These are phyloP conservation scores for Edolisoma coerulescens DNA, from an alignment of 2,113 vertebrate species.

Conservation along the genomic window DNA sequence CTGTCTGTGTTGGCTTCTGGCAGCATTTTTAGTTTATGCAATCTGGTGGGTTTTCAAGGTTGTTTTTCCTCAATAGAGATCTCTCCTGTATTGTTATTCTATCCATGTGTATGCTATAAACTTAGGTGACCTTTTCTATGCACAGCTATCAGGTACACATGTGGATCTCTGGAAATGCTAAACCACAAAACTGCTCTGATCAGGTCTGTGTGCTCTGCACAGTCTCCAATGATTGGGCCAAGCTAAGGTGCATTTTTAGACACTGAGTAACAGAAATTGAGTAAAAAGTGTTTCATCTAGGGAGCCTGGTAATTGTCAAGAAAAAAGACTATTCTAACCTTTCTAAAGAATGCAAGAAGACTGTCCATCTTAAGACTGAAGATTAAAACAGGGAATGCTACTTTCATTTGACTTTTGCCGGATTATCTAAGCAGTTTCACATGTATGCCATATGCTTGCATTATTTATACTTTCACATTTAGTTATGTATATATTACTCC, in stretches of 20 bases:
- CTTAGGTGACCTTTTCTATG: not conserved
- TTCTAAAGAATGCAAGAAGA: not conserved
- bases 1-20: not conserved
- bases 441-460: not conserved
- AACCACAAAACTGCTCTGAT: slow-evolving; percentile 15
- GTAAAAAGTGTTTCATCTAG: not conserved
- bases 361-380: not conserved
- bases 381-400: not conserved
- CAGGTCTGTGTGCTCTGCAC: not conserved
- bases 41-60: slow-evolving; percentile 6
- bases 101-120: not conserved
- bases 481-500: not conserved
- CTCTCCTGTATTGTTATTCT: not conserved
- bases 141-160: not conserved
- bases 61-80: not conserved
- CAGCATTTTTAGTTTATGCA: not conserved
- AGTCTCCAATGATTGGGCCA: not conserved
- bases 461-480: not conserved
- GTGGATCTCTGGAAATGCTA: slow-evolving; percentile 35
- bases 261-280: not conserved
- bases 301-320: not conserved
- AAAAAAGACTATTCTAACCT: not conserved
- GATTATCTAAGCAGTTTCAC: not conserved
- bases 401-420: not conserved
- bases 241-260: not conserved